A percentile compares a stretch with the other conserved stretches of the same genome.
phyloP scores from a whole-genome alignment of 2,888 invertebrate genomes.

The Drosophila testacea region DNA sequence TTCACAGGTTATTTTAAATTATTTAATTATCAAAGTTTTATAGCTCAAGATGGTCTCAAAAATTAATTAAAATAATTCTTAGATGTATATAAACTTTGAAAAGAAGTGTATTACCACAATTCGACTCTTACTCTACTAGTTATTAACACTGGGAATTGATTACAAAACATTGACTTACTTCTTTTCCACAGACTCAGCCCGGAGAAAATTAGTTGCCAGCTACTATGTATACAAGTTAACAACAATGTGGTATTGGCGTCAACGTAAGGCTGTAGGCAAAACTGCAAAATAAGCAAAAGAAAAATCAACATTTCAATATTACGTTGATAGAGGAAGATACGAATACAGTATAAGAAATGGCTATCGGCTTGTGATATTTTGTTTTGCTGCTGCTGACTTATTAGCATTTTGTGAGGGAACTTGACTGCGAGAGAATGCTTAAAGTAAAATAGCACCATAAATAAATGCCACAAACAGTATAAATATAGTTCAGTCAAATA shows the following conservation, averaged over 20 bases:
- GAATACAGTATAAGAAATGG: conserved; percentile 28
- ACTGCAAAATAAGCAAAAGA: conserved; percentile 50
- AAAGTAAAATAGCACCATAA: conserved; percentile 41
- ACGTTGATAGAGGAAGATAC: conserved; percentile 14
- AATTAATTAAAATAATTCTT: background rate
- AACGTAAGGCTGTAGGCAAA: conserved; percentile 23
- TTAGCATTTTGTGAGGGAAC: conserved; percentile 48
- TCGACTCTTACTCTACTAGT: conserved; percentile 8
- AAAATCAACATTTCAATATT: conserved; percentile 49
- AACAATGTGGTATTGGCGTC: conserved; percentile 46
- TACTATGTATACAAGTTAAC: conserved; percentile 27
- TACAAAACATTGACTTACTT: conserved; percentile 44
- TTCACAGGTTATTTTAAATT: too few species aligned
- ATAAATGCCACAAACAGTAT: conserved; percentile 39
- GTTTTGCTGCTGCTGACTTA: conserved; percentile 33
- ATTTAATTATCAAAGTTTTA: too few species aligned
- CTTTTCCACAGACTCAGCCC: conserved; percentile 17
- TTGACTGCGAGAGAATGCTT: background rate
- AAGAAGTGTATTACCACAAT: conserved; percentile 7
- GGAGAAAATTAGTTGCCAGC: conserved; percentile 46
- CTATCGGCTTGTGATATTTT: conserved; percentile 31
- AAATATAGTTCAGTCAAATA: conserved; percentile 41
- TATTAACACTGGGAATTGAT: conserved; percentile 35
- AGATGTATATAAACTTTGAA: background rate
- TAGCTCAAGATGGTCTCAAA: background rate